Evolutionary conservation across 2,888 invertebrate species (phyloP).

Genomic region (Harpalus rubripes): DNA sequence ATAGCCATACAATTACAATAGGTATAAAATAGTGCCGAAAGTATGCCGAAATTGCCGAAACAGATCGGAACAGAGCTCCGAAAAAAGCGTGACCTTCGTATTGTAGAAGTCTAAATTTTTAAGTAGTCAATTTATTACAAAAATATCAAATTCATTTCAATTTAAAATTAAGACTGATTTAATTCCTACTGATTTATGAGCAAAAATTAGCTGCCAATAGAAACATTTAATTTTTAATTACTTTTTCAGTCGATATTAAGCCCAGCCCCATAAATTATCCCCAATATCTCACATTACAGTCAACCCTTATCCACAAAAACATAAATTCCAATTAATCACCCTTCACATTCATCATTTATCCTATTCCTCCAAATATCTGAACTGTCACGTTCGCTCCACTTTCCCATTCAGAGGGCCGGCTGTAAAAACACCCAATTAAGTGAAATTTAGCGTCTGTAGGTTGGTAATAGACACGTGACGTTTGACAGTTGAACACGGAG

Average conservation of each 20-base stretch:
- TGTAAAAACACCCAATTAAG: conserved; percentile 50
- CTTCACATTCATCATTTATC: conserved; percentile 32
- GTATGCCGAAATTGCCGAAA: too few species aligned
- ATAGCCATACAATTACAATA: too few species aligned
- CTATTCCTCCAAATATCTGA: conserved; percentile 14
- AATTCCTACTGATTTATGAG: neutral
- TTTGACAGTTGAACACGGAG: conserved; percentile 36
- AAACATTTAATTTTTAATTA: conserved; percentile 8
- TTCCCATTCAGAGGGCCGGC: conserved; percentile 26
- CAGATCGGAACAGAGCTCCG: too few species aligned
- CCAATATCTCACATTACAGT: conserved; percentile 24
- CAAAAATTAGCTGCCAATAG: conserved; percentile 1
- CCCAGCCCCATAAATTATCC: conserved; percentile 4
- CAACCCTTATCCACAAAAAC: conserved; percentile 7
- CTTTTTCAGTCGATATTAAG: neutral
- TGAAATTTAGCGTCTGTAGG: conserved; percentile 36
- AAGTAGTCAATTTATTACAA: too few species aligned
- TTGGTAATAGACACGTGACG: conserved; percentile 48
- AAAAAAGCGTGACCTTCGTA: too few species aligned
- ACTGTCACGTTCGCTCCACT: conserved; percentile 26
- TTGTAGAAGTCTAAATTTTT: too few species aligned
- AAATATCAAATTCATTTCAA: too few species aligned
- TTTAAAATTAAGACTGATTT: too few species aligned
- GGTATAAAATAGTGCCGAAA: too few species aligned
- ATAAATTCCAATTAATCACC: conserved; percentile 39